Conservation (phyloP, 2,888 invertebrate genomes). For the Digitonthophagus gazella region DNA sequence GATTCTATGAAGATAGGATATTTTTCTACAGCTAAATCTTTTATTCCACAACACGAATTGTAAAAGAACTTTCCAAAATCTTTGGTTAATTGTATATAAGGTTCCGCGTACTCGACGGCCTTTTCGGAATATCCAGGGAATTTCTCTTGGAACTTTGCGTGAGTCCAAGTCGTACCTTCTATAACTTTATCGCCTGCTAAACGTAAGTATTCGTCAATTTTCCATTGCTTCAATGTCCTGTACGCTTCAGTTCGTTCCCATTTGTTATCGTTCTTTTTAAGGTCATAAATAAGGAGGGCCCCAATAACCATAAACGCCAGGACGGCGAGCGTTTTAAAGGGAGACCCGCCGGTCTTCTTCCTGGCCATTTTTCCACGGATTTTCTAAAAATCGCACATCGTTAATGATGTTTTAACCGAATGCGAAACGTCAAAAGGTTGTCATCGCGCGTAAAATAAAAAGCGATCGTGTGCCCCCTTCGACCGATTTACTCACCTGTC, state of each 20-base stretch:
- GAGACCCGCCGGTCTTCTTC: slow-evolving; percentile 50
- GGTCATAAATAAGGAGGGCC: slow-evolving; percentile 64
- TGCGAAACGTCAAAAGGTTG: slow-evolving; percentile 22
- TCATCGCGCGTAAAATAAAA: too few species aligned
- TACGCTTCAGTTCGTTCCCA: slow-evolving; percentile 69
- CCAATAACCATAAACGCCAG: slow-evolving; percentile 60
- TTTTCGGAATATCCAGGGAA: slow-evolving; percentile 66
- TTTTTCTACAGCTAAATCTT: slow-evolving; percentile 40
- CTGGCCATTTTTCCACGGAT: slow-evolving; percentile 52
- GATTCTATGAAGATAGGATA: slow-evolving; percentile 55
- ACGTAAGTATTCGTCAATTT: slow-evolving; percentile 63
- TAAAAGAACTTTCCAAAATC: slow-evolving; percentile 58
- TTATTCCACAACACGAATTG: slow-evolving; percentile 49
- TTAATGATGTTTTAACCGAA: too few species aligned
- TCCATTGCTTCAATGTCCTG: slow-evolving; percentile 63
- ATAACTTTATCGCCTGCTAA: slow-evolving; percentile 61
- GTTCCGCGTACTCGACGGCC: slow-evolving; percentile 57
- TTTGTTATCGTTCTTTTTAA: slow-evolving; percentile 59
- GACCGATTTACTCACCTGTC: background rate
- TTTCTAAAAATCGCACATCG: slow-evolving; percentile 36
- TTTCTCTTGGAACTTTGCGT: slow-evolving; percentile 66
- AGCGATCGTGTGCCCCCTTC: too few species aligned
- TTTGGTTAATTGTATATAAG: slow-evolving; percentile 61
- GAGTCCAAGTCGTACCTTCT: slow-evolving; percentile 61
- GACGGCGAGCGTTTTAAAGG: slow-evolving; percentile 66